Percentiles rank a stretch among this genome's conserved stretches.
These are phyloP conservation scores for Hypocryptadius cinnamomeus DNA, from an alignment of 2,113 vertebrate species.

Conservation along the genomic window DNA sequence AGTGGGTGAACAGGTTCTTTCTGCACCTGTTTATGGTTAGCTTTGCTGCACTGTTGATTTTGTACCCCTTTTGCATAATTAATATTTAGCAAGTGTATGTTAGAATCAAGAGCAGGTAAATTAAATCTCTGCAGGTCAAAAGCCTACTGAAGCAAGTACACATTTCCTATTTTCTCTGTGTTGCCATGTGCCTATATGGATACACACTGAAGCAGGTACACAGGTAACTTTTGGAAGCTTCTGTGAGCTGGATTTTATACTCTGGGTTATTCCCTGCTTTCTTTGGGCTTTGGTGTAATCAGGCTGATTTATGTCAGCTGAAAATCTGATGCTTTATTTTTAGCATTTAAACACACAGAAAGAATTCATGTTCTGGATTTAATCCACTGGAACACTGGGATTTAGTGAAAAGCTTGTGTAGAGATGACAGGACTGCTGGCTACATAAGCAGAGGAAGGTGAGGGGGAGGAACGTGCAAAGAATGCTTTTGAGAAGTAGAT, in stretches of 20 bases:
- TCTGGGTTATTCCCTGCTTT: background rate
- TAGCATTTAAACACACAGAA: background rate
- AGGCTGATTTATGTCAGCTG: background rate
- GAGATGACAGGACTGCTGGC: background rate
- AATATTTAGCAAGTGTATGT: background rate
- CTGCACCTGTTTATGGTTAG: background rate
- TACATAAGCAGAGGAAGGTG: background rate
- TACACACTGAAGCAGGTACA: background rate
- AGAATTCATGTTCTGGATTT: background rate
- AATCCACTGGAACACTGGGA: background rate
- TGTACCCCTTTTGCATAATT: background rate
- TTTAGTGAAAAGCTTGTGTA: background rate
- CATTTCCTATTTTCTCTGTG: background rate
- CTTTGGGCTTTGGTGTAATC: background rate
- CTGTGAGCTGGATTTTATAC: background rate
- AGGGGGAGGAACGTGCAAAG: background rate
- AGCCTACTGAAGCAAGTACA: background rate
- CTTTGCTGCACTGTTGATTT: background rate
- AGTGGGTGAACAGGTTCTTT: background rate
- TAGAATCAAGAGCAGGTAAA: background rate
- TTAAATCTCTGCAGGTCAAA: background rate
- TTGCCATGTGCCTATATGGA: rapidly evolving
- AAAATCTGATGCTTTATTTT: background rate
- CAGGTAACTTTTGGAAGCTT: background rate
- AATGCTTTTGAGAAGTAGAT: background rate